These are phyloP conservation scores for Slavum lentiscoides DNA, from an alignment of 2,888 invertebrate genomes.

Conservation along the genomic window DNA sequence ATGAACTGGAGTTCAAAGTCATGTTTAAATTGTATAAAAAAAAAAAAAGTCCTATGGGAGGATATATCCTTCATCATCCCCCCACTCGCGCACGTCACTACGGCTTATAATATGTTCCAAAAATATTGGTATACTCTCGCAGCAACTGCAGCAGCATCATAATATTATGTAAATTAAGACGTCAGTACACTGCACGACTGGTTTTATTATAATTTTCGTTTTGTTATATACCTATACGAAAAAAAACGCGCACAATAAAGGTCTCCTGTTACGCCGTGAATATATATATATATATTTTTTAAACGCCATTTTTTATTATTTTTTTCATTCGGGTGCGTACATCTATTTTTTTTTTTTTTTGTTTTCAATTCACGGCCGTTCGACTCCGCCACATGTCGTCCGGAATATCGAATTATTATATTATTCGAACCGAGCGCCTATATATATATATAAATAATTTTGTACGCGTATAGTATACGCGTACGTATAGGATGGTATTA, in stretches of 20 bases:
- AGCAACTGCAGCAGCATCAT: no score
- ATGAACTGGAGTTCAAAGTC: no score
- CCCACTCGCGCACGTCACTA: no score
- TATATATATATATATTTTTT: neutral
- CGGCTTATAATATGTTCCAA: no score
- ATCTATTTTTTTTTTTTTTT: neutral
- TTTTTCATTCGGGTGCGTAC: slow-evolving; percentile 1
- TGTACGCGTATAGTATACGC: neutral
- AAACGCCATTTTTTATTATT: slow-evolving; percentile 26
- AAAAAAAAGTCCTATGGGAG: no score
- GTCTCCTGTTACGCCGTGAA: slow-evolving; percentile 23
- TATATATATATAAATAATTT: neutral
- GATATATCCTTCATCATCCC: no score
- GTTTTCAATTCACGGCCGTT: slow-evolving; percentile 38
- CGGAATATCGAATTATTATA: slow-evolving; percentile 29
- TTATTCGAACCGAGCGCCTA: slow-evolving; percentile 13
- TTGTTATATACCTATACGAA: neutral
- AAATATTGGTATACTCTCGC: no score
- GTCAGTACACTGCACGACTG: neutral
- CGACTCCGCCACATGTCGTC: slow-evolving; percentile 32
- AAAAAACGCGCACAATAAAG: slow-evolving; percentile 1
- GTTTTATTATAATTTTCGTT: slow-evolving; percentile 28
- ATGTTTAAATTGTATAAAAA: no score
- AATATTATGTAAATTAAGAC: slow-evolving; percentile 26
- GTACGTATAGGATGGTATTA: neutral